Base-by-base conservation (phyloP, 2,113 vertebrate genomes). In the Hippolais icterina region DNA sequence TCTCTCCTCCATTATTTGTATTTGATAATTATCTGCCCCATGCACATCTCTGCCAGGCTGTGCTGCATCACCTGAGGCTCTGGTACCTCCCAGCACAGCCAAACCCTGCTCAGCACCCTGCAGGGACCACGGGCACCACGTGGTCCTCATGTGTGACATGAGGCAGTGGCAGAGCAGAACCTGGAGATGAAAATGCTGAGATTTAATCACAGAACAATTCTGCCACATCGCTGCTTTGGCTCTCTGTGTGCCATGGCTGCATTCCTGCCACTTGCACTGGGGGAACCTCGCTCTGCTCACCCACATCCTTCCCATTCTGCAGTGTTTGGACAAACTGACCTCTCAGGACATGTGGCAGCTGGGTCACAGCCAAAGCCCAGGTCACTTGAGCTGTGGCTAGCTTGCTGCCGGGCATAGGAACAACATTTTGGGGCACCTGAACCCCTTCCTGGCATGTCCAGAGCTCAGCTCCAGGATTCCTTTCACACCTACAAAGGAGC, bases 351-450 rank as follows among this genome's bases (percentile, higher is more conserved):
- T 0, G 3, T 12, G 53, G 84, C 81, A 72, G 22, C 37, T 7
- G 46, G 53, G 37, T 37, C 56, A 25, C 41, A 42, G 86, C 11
- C 22, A 9, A 33, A 61, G 54, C 54, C 42, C 35, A 5, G 2
- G 5, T 27, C 31, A 12, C 33, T 54, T 16, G 6, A 7, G 16
- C 31, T 53, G 42, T 33, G 29, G 15, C 54, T 71, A 64, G 5
- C 41, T 33, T 17, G 2, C 33, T 27, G 17, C 53, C 0, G 0
- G 46, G 47, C 1, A 2, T 1, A 4, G 57, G 47, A 68, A 4
- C 27, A 31, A 13, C 39, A 22, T 6, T 50, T 16, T 8, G 4
- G 87, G 65, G 23, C 47, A 23, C 29, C 27, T 6, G n/a, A 42
- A 5, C 3, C 0, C 42, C 12, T 47, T 33, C 49, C 53, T 11